These are phyloP conservation scores for Psephotus haematonotus DNA, from an alignment of 2,113 vertebrate genomes.

Conservation along the genomic window DNA sequence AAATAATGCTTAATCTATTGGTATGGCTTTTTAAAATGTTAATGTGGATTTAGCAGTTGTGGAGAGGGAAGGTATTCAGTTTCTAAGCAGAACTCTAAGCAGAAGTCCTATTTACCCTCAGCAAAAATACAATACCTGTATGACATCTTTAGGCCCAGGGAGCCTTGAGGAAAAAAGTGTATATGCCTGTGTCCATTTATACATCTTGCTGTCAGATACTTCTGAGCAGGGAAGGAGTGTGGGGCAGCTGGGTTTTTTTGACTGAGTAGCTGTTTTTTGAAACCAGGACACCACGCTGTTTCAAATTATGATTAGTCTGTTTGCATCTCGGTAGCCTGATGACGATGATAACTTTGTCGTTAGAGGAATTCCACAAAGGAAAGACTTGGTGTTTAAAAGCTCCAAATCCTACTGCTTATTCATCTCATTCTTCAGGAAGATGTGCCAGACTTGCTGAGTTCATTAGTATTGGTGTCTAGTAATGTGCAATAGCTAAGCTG, in stretches of 20 bases:
- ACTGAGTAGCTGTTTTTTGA: background rate
- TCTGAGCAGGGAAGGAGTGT: background rate
- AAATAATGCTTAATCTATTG: slow-evolving; percentile 68
- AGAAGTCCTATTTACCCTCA: background rate
- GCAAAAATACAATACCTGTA: background rate
- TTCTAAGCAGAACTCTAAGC: background rate
- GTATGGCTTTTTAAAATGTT: slow-evolving; percentile 47
- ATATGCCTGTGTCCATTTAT: background rate
- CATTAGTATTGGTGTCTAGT: background rate
- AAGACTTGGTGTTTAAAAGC: background rate
- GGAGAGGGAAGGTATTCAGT: background rate
- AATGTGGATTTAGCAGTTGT: slow-evolving; percentile 49
- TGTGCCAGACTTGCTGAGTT: background rate
- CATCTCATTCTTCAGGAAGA: background rate
- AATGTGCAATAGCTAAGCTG: background rate
- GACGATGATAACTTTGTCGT: background rate
- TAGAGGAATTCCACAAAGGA: background rate
- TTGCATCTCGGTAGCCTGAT: background rate
- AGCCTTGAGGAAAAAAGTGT: background rate
- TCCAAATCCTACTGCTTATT: background rate
- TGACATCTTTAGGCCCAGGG: background rate
- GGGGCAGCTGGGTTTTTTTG: background rate
- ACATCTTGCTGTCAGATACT: background rate
- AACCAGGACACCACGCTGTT: background rate
- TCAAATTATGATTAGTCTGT: background rate